Percentiles rank a stretch among this genome's conserved stretches.
These are phyloP conservation scores for Neomorphus geoffroyi DNA, from an alignment of 2,797 vertebrate species.

Conservation along the genomic window DNA sequence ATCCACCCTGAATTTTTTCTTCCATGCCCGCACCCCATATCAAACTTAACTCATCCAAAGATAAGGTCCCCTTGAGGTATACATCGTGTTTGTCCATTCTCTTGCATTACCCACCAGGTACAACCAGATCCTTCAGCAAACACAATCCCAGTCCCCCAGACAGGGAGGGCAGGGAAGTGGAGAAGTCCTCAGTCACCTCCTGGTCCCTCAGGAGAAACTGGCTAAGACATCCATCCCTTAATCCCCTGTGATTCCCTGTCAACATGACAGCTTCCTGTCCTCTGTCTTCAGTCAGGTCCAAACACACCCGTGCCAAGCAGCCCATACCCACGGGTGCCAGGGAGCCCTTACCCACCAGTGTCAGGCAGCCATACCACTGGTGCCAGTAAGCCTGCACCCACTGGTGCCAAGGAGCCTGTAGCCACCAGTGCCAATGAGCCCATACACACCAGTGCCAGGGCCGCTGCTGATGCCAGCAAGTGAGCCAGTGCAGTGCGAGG, in stretches of 20 bases:
- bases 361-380: too few species aligned
- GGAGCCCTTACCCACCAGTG: neutral
- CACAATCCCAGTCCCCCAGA: too few species aligned
- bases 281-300: neutral
- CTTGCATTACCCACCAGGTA: too few species aligned
- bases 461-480: neutral
- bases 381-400: too few species aligned
- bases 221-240: neutral
- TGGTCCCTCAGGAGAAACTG: too few species aligned
- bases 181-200: neutral
- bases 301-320: too few species aligned
- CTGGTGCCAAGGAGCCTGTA: fast-evolving
- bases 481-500: fast-evolving
- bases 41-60: too few species aligned
- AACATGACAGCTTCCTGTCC: neutral
- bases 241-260: neutral
- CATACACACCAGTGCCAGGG: fast-evolving
- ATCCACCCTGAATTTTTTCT: too few species aligned
- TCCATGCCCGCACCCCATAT: too few species aligned
- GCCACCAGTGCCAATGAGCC: neutral
- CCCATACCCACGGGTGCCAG: fast-evolving
- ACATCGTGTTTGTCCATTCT: too few species aligned
- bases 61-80: too few species aligned
- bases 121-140: too few species aligned
- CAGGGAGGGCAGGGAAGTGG: neutral